Evolutionary conservation across 2,888 invertebrate genomes (phyloP).

Genomic region (Pseudolycoriella hygida): DNA sequence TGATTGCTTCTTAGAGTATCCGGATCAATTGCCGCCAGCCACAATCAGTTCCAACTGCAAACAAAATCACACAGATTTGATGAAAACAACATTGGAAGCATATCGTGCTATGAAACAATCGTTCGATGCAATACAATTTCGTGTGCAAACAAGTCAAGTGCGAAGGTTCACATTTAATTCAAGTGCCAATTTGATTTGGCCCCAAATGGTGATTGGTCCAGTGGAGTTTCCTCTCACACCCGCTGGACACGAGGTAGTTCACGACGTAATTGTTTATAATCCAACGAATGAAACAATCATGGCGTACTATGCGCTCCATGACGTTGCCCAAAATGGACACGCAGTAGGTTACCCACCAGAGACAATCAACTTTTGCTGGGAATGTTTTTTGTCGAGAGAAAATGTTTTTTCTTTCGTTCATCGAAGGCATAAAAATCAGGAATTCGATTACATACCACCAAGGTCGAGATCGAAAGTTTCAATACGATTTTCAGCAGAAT

Average conservation of each 20-base stretch:
- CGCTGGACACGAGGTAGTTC: slow-evolving; percentile 20
- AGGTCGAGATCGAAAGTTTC: slow-evolving; percentile 18
- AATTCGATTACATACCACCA: slow-evolving; percentile 16
- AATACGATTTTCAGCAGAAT: slow-evolving; percentile 20
- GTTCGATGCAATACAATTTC: slow-evolving; percentile 22
- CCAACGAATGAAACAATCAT: slow-evolving; percentile 19
- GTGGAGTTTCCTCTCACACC: slow-evolving; percentile 22
- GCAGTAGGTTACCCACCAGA: slow-evolving; percentile 22
- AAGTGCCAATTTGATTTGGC: slow-evolving; percentile 26
- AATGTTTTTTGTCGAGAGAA: slow-evolving; percentile 5
- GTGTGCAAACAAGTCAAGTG: slow-evolving; percentile 23
- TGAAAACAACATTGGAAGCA: slow-evolving; percentile 23
- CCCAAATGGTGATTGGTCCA: slow-evolving; percentile 22
- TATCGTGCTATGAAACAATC: slow-evolving; percentile 23
- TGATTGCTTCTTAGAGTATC: slow-evolving; percentile 40
- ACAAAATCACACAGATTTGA: slow-evolving; percentile 11
- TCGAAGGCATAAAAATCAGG: background rate
- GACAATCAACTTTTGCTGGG: slow-evolving; percentile 15
- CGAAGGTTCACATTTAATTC: slow-evolving; percentile 23
- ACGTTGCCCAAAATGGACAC: slow-evolving; percentile 18
- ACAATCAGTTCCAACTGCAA: slow-evolving; percentile 9
- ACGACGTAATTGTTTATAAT: slow-evolving; percentile 22
- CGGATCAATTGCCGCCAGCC: slow-evolving; percentile 9
- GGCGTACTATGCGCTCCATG: slow-evolving; percentile 14
- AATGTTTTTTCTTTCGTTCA: slow-evolving; percentile 4